Evolutionary conservation across 2,113 vertebrate species (phyloP), one percentile per base, ranked within the genome.

Genomic region (Setophaga kirtlandii): DNA sequence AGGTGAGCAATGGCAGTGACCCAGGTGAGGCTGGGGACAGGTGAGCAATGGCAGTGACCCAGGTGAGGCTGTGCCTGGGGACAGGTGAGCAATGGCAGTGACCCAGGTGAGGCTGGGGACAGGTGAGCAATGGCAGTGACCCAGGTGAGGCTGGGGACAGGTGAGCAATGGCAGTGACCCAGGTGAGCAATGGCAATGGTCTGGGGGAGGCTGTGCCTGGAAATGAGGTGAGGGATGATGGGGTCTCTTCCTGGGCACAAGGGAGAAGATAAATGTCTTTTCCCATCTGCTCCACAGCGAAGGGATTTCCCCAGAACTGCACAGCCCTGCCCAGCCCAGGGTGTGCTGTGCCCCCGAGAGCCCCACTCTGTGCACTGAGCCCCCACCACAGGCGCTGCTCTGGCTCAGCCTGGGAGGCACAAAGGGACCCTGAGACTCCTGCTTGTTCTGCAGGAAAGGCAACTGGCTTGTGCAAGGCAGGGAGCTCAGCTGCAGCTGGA

Each of bases 321-420:
- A 25, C 3, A 58, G 35, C 49, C 39, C 18, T 30, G 53, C 46
- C 8, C 41, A 52, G 4, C n/a, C 8, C 7, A 33, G 31, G 6
- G 12, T 0, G 0, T 3, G 11, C 58, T 41, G 70, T 46, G 2
- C 37, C 41, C 8, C 2, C 47, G 8, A 14, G 33, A 20, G 5
- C 1, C 0, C 2, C 5, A 23, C 10, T 65, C 60, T 27, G n/a
- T 6, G 30, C 69, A 14, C 1, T 1, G 37, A 21, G 27, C 6
- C 19, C 8, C 63, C 2, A 10, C 7, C 35, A 4, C 20, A 3
- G 55, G 50, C 49, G 37, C 8, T n/a, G 33, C 2, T 14, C 69
- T 10, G 55, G 37, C 53, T 65, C 25, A 5, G 74, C 33, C 23
- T 70, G 2, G 6, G 21, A 44, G 47, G 41, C 4, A 8, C 0